Percentiles rank a stretch among this genome's conserved stretches.
Evolutionary conservation across 2,888 invertebrate species (phyloP).

Genomic region (Amphipoea oculea): DNA sequence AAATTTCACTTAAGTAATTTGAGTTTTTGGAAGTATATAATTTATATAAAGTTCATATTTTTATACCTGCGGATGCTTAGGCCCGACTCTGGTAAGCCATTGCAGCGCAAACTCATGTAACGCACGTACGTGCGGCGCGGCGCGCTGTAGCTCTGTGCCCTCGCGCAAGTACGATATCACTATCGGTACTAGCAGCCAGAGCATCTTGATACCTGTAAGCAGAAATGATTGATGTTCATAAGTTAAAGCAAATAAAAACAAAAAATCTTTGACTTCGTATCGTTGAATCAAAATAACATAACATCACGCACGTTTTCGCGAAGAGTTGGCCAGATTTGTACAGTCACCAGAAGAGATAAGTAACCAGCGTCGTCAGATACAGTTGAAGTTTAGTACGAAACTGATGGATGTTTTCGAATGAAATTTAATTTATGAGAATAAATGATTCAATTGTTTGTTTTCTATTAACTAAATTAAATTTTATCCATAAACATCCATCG

Average conservation of each 20-base stretch:
- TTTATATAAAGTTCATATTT: too few species aligned
- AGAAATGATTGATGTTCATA: background rate
- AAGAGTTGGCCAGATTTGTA: background rate
- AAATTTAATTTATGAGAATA: too few species aligned
- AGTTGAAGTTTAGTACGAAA: too few species aligned
- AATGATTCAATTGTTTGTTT: too few species aligned
- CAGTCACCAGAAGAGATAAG: background rate
- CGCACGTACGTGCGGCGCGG: constrained; percentile 91
- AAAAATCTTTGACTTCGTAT: background rate
- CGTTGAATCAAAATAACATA: background rate
- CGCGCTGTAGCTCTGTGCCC: constrained; percentile 88
- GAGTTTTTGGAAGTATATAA: too few species aligned
- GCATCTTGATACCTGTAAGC: constrained; percentile 95
- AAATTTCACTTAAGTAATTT: too few species aligned
- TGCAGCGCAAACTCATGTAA: constrained; percentile 97
- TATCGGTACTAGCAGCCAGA: constrained; percentile 97
- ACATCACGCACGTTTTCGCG: background rate
- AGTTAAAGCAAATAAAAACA: background rate
- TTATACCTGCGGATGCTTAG: constrained; percentile 95
- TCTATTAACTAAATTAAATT: too few species aligned
- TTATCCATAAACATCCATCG: too few species aligned
- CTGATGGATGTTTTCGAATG: too few species aligned
- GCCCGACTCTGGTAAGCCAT: constrained; percentile 97
- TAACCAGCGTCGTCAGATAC: too few species aligned
- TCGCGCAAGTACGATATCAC: constrained; percentile 96